These are phyloP conservation scores for Oryzias woworae DNA, from an alignment of 2,113 vertebrate genomes.

Conservation along the genomic window DNA sequence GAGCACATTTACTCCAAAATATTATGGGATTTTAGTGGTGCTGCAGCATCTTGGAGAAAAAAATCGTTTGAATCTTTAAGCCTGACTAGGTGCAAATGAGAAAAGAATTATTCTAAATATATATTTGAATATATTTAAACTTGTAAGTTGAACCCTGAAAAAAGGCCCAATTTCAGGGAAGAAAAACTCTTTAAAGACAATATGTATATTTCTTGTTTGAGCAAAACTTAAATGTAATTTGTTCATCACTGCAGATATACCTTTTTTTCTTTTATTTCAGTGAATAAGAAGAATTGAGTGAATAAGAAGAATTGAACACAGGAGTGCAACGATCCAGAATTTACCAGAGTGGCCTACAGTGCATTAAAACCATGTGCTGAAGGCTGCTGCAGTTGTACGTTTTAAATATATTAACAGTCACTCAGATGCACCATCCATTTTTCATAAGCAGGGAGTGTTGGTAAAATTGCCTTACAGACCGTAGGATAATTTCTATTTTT, in stretches of 20 bases:
- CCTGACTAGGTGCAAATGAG: slow-evolving; percentile 1
- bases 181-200: background rate
- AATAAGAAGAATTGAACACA: background rate
- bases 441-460: slow-evolving; percentile 42
- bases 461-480: slow-evolving; percentile 42
- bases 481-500: slow-evolving; percentile 22
- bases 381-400: background rate
- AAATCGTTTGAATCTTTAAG: slow-evolving; percentile 23
- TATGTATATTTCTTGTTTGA: background rate
- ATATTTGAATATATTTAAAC: background rate
- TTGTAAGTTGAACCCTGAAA: background rate
- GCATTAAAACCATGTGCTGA: slow-evolving; percentile 7
- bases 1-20: slow-evolving; percentile 29
- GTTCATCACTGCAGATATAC: background rate
- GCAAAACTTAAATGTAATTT: background rate
- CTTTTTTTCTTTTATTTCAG: background rate
- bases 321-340: background rate
- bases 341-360: background rate
- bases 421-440: slow-evolving; percentile 54
- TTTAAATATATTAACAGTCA: slow-evolving; percentile 48
- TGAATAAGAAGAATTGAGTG: background rate
- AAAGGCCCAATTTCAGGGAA: background rate
- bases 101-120: too few species aligned
- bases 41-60: slow-evolving; percentile 34
- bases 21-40: slow-evolving; percentile 33